Base-by-base conservation (phyloP, 2,888 invertebrate species). In the Pseudanteris insignis region DNA sequence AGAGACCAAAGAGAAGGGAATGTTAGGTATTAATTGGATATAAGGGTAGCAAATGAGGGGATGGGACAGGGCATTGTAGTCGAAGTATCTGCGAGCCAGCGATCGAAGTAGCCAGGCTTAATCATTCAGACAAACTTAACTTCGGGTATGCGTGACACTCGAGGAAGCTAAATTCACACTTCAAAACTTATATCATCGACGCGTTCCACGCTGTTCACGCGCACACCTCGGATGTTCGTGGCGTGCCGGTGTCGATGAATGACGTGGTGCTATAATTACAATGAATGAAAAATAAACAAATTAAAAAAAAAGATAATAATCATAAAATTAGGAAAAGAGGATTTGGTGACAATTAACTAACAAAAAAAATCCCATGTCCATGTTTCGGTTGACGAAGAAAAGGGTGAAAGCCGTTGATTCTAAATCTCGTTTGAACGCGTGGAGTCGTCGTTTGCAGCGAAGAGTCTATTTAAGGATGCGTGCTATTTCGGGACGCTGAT, bases 11-110 rank as follows among this genome's bases (percentile, higher is more conserved):
- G 72, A 70, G 73, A 66, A 72, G 68, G 70, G 68, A 71, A 75
- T 70, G 72, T 71, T 58, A 64, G 71, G 73, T 70, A 76, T 76
- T 76, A 71, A 72, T 74, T 70, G 72, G 71, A 72, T 72, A 68
- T 70, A 63, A 69, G 70, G 66, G 68, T 73, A 73, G 72, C 73
- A 67, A 72, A 74, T 73, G 70, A 73, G 73, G 68, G 65, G 64
- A 65, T 67, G 67, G 71, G 72, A 74, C 74, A 71, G 67, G 68
- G 68, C 66, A 75, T 74, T 74, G 71, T 68, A 58, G 64, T 63
- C 64, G 68, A 69, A 71, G 70, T 72, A 72, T 70, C 68, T 64
- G 67, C 67, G 57, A 57, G 58, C 62, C 67, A 63, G 64, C 64
- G 61, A 60, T 58, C 47, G 53, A 34, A 29, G 55, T 44, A 37